Evolutionary conservation across 1,140 invertebrate genomes (phyloP), one percentile per base, ranked within the genome.

Genomic region (Aphis craccivora): DNA sequence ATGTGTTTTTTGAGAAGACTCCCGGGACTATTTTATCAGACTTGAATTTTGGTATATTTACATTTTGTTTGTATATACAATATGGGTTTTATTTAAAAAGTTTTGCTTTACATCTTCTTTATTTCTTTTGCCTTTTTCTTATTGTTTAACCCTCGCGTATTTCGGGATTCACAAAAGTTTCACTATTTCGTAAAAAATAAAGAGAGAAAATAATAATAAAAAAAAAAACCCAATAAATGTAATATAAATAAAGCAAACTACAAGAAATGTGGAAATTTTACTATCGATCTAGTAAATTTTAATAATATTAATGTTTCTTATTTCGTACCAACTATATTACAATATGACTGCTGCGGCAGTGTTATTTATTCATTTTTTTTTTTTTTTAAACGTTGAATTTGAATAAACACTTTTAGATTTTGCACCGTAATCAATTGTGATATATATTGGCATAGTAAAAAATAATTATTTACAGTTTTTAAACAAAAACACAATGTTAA

Each of bases 31-130:
- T 87, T 87, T 87, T 87, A 87, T 48, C 30, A 35, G 43, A 48
- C 86, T 48, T 25, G 43, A 87, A n/a, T 87, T 87, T n/a, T 30
- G 30, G 86, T 45, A 22, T 87, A n/a, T 48, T 87, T 87, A 87
- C 86, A 48, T 45, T 45, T 87, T n/a, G 30, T 87, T 43, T 40
- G 9, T 40, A 30, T 87, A 87, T 48, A 22, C 40, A 87, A 45
- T n/a, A 87, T 30, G 30, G n/a, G n/a, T 87, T 48, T 87, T 87
- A 45, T 87, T 87, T 87, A 45, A 48, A 87, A 87, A 87, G 86
- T 87, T 87, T 87, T 87, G 1, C 86, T 48, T 45, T 48, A 87
- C 43, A 87, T 87, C n/a, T n/a, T 87, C 7, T 84, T 40, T 84
- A 45, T 87, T 87, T 48, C 43, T 48, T 87, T 87, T 48, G 45